Evolutionary conservation across 2,797 vertebrate species (phyloP).

Genomic region (Fratercula arctica): DNA sequence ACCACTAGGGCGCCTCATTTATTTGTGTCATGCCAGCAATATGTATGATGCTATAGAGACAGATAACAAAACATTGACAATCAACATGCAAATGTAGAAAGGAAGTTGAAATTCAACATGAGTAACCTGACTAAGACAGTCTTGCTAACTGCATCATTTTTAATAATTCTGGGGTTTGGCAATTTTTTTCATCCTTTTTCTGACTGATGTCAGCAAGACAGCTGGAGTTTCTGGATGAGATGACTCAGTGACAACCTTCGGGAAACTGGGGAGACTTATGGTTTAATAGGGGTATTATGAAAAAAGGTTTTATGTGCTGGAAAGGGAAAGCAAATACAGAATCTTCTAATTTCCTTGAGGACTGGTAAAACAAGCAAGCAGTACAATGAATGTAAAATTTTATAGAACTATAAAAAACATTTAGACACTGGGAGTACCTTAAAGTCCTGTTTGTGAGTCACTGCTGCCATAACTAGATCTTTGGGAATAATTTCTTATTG

Average conservation of each 20-base stretch:
- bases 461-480: not conserved
- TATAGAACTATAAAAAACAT: not conserved
- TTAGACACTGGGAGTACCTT: not conserved
- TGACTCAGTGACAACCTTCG: not conserved
- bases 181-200: not conserved
- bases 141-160: not conserved
- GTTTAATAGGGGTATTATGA: not conserved
- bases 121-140: not conserved
- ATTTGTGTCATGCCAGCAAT: constrained; percentile 9
- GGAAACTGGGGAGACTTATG: not conserved
- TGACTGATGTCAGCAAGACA: not conserved
- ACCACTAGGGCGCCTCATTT: not conserved
- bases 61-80: not conserved
- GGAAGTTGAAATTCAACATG: not conserved
- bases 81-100: not conserved
- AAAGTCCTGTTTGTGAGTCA: not conserved
- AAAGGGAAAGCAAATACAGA: not conserved
- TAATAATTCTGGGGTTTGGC: not conserved
- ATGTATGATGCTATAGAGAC: not conserved
- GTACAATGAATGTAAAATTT: not conserved
- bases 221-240: not conserved
- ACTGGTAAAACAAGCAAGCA: not conserved
- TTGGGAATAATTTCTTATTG: not conserved
- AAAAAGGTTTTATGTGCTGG: not conserved
- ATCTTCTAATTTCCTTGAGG: not conserved